Evolutionary conservation across 2,113 vertebrate species (phyloP).

Genomic region (Aplodontia rufa): DNA sequence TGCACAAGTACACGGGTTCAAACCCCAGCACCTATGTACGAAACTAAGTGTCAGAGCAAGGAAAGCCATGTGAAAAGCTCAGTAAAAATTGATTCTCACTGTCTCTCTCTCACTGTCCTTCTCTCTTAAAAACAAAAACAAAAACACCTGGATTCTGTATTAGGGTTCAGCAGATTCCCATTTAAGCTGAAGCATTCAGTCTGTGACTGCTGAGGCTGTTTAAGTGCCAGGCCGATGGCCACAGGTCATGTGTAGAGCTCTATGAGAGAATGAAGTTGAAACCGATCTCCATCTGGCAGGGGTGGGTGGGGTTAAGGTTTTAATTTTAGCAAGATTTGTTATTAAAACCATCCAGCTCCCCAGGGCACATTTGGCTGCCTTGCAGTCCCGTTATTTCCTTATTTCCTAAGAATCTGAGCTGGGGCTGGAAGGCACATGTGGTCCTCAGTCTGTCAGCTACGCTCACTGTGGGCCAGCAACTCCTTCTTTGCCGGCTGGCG

Average conservation of each 20-base stretch:
- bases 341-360: constrained; percentile 34
- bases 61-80: too few species aligned
- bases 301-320: not conserved
- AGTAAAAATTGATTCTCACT: too few species aligned
- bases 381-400: not conserved
- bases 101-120: too few species aligned
- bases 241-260: not conserved
- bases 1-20: too few species aligned
- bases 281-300: not conserved
- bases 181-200: not conserved
- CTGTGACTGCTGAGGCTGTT: not conserved
- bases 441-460: not conserved
- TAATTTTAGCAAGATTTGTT: constrained; percentile 45
- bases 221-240: not conserved
- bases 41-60: too few species aligned
- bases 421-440: not conserved
- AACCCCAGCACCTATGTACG: too few species aligned
- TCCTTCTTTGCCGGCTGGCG: not conserved
- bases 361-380: not conserved
- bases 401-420: constrained; percentile 53
- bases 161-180: not conserved
- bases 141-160: not conserved
- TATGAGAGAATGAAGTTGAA: not conserved
- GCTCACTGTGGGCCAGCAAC: not conserved
- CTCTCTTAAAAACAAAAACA: too few species aligned